phyloP scores from a whole-genome alignment of 1,140 invertebrate species.

The Carposina sasakii region DNA sequence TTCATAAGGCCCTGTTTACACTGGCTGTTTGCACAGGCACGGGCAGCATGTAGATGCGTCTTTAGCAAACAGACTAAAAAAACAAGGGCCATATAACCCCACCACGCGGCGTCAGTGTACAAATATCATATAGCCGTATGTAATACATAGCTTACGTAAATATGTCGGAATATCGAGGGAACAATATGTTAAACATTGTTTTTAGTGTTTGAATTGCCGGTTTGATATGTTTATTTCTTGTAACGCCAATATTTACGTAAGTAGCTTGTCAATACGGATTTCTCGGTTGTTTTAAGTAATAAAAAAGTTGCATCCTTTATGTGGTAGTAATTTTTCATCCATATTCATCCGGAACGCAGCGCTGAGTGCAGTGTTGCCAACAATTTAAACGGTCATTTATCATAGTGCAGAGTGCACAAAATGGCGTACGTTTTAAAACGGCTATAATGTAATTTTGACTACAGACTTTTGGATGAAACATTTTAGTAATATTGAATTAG shows the following conservation, averaged over 20 bases:
- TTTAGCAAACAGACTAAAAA: conserved; percentile 68
- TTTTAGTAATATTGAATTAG: conserved; percentile 54
- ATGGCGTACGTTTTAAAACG: conserved; percentile 51
- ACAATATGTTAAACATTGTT: conserved; percentile 46
- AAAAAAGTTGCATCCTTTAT: too few species aligned
- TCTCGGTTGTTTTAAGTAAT: too few species aligned
- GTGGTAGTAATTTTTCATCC: too few species aligned
- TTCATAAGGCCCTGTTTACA: conserved; percentile 65
- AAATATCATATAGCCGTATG: conserved; percentile 25
- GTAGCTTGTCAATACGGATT: too few species aligned
- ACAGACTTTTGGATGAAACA: conserved; percentile 54
- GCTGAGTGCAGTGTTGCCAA: conserved; percentile 55
- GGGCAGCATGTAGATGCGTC: conserved; percentile 63
- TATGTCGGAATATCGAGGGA: conserved; percentile 26
- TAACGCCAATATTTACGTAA: conserved; percentile 26
- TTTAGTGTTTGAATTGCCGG: conserved; percentile 41
- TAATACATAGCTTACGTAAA: conserved; percentile 44
- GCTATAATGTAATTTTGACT: conserved; percentile 52
- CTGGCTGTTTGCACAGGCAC: conserved; percentile 58
- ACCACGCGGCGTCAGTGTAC: conserved; percentile 25
- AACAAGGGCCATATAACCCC: conserved; percentile 56
- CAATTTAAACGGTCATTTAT: conserved; percentile 64
- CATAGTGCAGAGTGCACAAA: conserved; percentile 28
- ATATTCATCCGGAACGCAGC: too few species aligned
- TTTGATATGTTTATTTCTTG: conserved; percentile 22